Evolutionary conservation across 2,113 vertebrate species (phyloP).

Genomic region (Cyphomyrus plagiostoma): DNA sequence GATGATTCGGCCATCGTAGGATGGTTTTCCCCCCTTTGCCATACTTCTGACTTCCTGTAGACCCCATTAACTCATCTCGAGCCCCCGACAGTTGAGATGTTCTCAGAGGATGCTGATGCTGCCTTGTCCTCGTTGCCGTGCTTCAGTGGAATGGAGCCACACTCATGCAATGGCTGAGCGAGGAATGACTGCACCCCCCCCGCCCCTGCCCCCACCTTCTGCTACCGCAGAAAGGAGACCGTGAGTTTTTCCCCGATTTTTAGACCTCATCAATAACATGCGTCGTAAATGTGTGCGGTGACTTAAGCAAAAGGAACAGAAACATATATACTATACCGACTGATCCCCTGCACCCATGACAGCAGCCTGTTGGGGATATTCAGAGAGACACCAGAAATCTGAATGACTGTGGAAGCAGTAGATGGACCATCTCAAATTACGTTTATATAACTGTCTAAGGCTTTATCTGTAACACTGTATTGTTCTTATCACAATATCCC

Average conservation of each 20-base stretch:
- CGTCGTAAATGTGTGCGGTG: constrained; percentile 18
- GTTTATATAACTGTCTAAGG: not conserved
- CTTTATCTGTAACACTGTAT: not conserved
- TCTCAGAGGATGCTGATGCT: not conserved
- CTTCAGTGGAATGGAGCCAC: not conserved
- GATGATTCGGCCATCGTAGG: not conserved
- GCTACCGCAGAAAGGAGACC: not conserved
- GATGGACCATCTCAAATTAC: not conserved
- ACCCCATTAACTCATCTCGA: not conserved
- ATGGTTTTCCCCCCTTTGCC: not conserved
- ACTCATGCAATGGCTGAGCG: not conserved
- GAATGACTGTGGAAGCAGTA: not conserved
- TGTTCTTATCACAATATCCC: not conserved
- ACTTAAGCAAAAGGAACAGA: constrained; percentile 15
- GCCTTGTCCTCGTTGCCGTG: not conserved
- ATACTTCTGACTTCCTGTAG: not conserved
- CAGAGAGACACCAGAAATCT: constrained; percentile 26
- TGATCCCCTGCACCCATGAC: constrained; percentile 25
- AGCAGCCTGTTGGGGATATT: constrained; percentile 36
- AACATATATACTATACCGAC: constrained; percentile 35
- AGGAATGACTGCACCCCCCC: not conserved
- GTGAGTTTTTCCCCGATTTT: not conserved
- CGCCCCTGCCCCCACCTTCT: not conserved
- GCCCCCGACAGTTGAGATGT: not conserved
- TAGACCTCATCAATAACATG: constrained; percentile 26